These are phyloP conservation scores for Oceanites oceanicus DNA, from an alignment of 2,113 vertebrate species.

Conservation along the genomic window DNA sequence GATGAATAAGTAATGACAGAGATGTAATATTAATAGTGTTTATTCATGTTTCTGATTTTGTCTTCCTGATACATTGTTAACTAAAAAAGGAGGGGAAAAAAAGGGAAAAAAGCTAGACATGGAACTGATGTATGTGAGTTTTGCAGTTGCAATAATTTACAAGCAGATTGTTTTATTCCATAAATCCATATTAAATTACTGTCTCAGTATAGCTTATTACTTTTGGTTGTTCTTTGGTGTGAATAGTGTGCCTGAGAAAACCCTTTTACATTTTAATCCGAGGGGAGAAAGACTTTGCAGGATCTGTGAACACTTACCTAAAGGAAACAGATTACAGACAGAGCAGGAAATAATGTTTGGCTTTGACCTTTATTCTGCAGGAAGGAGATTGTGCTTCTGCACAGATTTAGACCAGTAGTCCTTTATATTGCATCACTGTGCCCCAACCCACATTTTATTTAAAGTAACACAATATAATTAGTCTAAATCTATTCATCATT, in stretches of 20 bases:
- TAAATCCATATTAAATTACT: background rate
- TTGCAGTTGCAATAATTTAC: background rate
- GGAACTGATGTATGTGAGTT: background rate
- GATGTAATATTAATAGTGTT: background rate
- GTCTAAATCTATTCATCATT: background rate
- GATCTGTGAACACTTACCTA: background rate
- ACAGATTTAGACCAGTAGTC: background rate
- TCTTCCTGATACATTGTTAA: background rate
- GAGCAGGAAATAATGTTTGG: background rate
- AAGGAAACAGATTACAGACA: background rate
- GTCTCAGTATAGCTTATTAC: background rate
- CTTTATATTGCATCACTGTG: background rate
- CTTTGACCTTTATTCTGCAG: background rate
- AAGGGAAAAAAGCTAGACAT: fast-evolving
- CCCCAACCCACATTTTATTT: background rate
- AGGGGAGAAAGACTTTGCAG: background rate
- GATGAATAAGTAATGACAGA: background rate
- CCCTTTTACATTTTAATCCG: background rate
- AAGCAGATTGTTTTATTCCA: background rate
- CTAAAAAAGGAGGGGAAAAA: background rate
- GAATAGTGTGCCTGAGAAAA: background rate
- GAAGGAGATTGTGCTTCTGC: background rate
- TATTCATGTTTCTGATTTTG: background rate
- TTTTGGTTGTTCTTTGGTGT: background rate
- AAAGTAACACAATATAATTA: background rate